Base-by-base conservation (phyloP, 1,140 invertebrate species). In the Drosophila lacertosa region DNA sequence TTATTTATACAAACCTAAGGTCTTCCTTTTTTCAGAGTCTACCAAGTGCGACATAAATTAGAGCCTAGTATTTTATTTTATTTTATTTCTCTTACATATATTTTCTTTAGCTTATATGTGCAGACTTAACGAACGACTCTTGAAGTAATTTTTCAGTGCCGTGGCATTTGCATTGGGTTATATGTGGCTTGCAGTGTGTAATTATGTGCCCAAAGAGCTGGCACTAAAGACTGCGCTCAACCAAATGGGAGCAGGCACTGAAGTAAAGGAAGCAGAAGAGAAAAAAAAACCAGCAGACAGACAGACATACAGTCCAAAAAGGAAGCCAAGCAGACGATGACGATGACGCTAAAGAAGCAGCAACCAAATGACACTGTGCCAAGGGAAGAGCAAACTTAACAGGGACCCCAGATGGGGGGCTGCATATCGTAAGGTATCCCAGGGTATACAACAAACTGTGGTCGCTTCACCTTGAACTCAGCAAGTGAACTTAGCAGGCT, bases 401-500 rank as follows among this genome's bases (percentile, higher is more conserved):
- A 15, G 53, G 40, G 32, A 32, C 11, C 9, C 33, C 26, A 50
- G 2, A 32, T 42, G 24, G 35, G 48, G 32, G 20, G 13, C 4
- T 11, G 3, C 18, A 33, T 10, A 37, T 29, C 11, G 18, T 24
- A 9, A 65, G 33, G 48, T 29, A 79, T 53, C 22, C 29, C 33
- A 18, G 33, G 26, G 37, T 64, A 48, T 44, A 64, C 29, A 65
- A 64, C 29, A 65, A 55, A 35, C 59, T 69, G 51, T 67, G 75
- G 55, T 75, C 69, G 79, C 75, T 72, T 86, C 77, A 86, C 82
- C 82, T 86, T 86, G 82, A 86, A 86, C 82, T 88, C 82, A 67
- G 80, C 66, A 78, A 64, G 48, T 86, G 82, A 86, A 86, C 82
- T 86, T 81, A 74, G 54, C 74, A 77, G 66, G 60, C 53, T 48